A percentile compares a stretch with the other conserved stretches of the same genome.
phyloP scores from a whole-genome alignment of 2,888 invertebrate genomes.

The Chrysolina haemoptera region DNA sequence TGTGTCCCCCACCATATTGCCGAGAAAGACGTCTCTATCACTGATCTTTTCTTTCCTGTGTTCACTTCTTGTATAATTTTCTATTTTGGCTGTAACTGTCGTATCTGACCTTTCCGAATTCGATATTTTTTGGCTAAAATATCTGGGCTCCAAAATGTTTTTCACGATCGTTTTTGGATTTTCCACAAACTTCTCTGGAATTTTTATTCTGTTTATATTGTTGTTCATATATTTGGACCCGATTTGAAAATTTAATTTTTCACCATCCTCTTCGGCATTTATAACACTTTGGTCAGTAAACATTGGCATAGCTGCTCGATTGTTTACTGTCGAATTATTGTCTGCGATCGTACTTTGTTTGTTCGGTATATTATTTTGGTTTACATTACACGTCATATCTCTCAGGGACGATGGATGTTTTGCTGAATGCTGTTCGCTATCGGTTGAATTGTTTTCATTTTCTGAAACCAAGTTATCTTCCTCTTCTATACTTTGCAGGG shows the following conservation, averaged over 20 bases:
- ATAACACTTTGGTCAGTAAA: conserved; percentile 66
- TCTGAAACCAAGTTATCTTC: not conserved
- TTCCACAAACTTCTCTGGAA: conserved; percentile 67
- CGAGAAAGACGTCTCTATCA: too few relatives aligned
- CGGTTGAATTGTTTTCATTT: conserved; percentile 1
- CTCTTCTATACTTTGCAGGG: not conserved
- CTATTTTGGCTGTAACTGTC: not conserved
- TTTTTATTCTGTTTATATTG: conserved; percentile 69
- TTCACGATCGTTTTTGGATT: not conserved
- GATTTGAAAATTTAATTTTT: conserved; percentile 5
- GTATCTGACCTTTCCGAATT: conserved; percentile 6
- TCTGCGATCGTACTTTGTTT: conserved; percentile 23
- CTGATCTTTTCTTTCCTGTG: not conserved
- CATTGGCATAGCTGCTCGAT: conserved; percentile 48
- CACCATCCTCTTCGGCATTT: conserved; percentile 65
- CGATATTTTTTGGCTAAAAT: conserved; percentile 40
- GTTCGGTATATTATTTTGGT: conserved; percentile 20
- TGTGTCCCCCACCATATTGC: not conserved
- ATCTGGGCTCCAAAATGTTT: conserved; percentile 36
- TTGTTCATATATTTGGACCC: conserved; percentile 33
- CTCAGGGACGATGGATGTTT: not conserved
- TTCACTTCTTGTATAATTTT: not conserved
- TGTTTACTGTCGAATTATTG: conserved; percentile 36
- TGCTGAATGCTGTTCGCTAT: not conserved
- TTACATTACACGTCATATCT: not conserved